A percentile compares a stretch with the other conserved stretches of the same genome.
These are phyloP conservation scores for Luperina nickerlii DNA, from an alignment of 2,888 invertebrate species.

Conservation along the genomic window DNA sequence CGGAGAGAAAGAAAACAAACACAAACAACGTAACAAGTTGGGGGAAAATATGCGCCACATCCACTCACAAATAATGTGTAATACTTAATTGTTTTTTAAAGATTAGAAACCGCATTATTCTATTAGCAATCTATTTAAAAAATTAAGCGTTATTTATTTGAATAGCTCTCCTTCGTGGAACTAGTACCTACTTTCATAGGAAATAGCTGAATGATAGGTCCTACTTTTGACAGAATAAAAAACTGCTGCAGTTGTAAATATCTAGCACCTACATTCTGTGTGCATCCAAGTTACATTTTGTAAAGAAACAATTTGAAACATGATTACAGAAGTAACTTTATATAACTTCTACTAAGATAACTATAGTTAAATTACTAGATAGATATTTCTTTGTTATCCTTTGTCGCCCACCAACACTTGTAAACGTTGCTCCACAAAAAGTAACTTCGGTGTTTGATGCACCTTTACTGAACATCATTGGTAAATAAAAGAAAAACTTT, in stretches of 20 bases:
- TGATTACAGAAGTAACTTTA: neutral
- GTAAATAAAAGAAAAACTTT: neutral
- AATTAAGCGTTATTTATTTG: neutral
- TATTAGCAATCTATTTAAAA: neutral
- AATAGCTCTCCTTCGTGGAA: neutral
- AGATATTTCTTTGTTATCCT: neutral
- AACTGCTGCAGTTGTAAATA: neutral
- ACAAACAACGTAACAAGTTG: neutral
- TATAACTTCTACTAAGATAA: neutral
- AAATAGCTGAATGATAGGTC: neutral
- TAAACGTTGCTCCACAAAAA: neutral
- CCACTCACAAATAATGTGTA: neutral
- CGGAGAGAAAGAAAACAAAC: neutral
- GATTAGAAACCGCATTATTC: neutral
- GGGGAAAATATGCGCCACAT: neutral
- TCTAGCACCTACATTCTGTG: neutral
- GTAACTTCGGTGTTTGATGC: neutral
- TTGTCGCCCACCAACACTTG: too few relatives aligned
- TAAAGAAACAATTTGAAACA: neutral
- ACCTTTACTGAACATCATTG: neutral
- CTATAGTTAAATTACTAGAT: too few relatives aligned
- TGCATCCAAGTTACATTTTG: neutral
- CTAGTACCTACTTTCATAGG: neutral
- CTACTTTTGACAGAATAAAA: neutral
- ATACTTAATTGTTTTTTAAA: neutral